These are phyloP conservation scores for Spodoptera frugiperda DNA, from an alignment of 1,140 invertebrate genomes.

Conservation along the genomic window DNA sequence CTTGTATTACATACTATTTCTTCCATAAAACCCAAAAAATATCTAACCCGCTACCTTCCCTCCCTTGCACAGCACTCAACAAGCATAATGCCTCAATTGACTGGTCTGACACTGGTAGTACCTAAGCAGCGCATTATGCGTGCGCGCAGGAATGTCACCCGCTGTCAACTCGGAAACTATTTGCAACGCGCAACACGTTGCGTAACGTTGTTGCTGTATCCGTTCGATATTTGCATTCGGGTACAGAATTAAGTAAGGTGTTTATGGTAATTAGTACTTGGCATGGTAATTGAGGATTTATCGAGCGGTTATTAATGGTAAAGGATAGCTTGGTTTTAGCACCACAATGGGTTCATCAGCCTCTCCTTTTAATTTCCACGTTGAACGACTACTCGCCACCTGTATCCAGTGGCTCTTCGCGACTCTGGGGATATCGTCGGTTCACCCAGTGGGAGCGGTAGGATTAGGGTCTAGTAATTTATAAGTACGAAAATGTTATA, in stretches of 20 bases:
- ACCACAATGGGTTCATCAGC: no score
- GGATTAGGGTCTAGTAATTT: no score
- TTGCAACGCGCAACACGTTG: not conserved
- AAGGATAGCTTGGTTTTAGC: not conserved
- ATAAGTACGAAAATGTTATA: no score
- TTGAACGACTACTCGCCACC: no score
- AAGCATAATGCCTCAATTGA: conserved; percentile 22
- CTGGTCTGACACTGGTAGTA: conserved; percentile 19
- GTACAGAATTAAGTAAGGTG: not conserved
- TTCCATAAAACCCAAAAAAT: no score
- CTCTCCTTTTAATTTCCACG: no score
- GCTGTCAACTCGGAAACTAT: conserved; percentile 26
- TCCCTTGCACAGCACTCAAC: not conserved
- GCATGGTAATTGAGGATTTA: not conserved
- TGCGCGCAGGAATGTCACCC: conserved; percentile 36
- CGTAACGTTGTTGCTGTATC: conserved; percentile 32
- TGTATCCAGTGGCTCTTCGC: no score
- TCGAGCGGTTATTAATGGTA: not conserved
- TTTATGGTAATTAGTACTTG: conserved; percentile 14
- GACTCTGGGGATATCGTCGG: no score
- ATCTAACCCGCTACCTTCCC: not conserved
- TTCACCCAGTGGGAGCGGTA: no score
- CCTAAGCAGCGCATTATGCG: not conserved
- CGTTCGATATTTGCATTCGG: conserved; percentile 23
- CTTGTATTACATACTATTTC: no score